Evolutionary conservation across 2,797 vertebrate species (phyloP).

Genomic region (Malacoctenus gilli): DNA sequence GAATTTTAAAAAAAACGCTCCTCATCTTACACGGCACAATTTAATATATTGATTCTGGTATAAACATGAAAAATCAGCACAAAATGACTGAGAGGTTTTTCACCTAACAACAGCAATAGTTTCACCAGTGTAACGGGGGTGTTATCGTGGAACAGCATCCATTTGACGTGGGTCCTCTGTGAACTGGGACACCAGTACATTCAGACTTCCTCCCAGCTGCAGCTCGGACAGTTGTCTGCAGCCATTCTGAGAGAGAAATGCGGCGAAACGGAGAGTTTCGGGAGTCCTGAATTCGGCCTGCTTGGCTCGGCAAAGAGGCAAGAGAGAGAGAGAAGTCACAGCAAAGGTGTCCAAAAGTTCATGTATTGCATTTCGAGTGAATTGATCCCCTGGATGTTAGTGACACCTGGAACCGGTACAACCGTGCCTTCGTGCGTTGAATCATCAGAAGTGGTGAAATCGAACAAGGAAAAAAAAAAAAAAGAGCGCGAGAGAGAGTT

Average conservation of each 20-base stretch:
- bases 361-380: slow-evolving; percentile 57
- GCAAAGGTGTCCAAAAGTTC: no score
- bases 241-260: slow-evolving; percentile 27
- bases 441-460: slow-evolving; percentile 32
- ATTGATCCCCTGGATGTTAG: slow-evolving; percentile 46
- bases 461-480: slow-evolving; percentile 21
- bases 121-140: slow-evolving; percentile 43
- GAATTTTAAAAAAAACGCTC: slow-evolving; percentile 13
- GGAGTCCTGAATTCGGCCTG: no score
- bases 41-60: slow-evolving; percentile 24
- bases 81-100: slow-evolving; percentile 32
- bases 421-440: slow-evolving; percentile 41
- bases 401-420: slow-evolving; percentile 53
- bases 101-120: slow-evolving; percentile 49
- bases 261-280: slow-evolving; percentile 21
- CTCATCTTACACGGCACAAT: slow-evolving; percentile 14
- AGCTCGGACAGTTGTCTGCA: slow-evolving; percentile 8
- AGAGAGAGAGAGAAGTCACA: slow-evolving; percentile 37
- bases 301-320: neutral
- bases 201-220: slow-evolving; percentile 19
- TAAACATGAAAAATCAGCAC: slow-evolving; percentile 42
- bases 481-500: neutral
- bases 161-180: slow-evolving; percentile 32
- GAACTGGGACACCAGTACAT: slow-evolving; percentile 34
- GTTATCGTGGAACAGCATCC: slow-evolving; percentile 50